Evolutionary conservation across 2,888 invertebrate genomes (phyloP), one percentile per base, ranked within the genome.

Genomic region (Bellardia pandia): DNA sequence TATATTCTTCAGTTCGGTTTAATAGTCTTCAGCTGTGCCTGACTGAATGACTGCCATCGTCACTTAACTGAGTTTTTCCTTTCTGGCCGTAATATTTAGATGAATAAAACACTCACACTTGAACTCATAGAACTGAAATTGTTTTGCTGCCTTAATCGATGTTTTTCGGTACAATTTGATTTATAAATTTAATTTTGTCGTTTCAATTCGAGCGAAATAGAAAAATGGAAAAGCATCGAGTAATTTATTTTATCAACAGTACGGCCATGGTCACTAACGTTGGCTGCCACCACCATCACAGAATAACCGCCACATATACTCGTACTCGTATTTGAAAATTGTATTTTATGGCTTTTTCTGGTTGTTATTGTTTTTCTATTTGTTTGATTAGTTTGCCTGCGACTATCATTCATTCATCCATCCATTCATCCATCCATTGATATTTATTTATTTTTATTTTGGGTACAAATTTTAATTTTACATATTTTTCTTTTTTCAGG

Each of bases 131-230:
- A 40, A 30, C 37, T 37, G 37, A 62, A 37, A 37, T 51, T 7
- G 14, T 80, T 56, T 62, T 80, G 68, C 37, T 75, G 37, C 58
- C 56, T 74, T 66, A 68, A 51, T 45, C 62, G 16, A 60, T 72
- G n/a, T 69, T 60, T 68, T 76, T 66, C 45, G n/a, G 14, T 76
- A 16, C 68, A 82, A 75, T 58, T 76, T 82, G 82, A 76, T 82
- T 82, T 82, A 76, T 69, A 76, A 76, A 71, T 76, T 82, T 76
- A 76, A 82, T 76, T 76, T 51, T 82, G 13, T 53, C 69, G 37
- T 76, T 76, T 80, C 53, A 64, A 42, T 53, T 23, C n/a, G 2
- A 42, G 30, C 62, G 40, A 30, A 62, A 80, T 53, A 64, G 53
- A 72, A 71, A 60, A 16, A 62, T 37, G 13, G 16, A 64, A 80